These are phyloP conservation scores for Autographa gamma DNA, from an alignment of 2,888 invertebrate species.

Conservation along the genomic window DNA sequence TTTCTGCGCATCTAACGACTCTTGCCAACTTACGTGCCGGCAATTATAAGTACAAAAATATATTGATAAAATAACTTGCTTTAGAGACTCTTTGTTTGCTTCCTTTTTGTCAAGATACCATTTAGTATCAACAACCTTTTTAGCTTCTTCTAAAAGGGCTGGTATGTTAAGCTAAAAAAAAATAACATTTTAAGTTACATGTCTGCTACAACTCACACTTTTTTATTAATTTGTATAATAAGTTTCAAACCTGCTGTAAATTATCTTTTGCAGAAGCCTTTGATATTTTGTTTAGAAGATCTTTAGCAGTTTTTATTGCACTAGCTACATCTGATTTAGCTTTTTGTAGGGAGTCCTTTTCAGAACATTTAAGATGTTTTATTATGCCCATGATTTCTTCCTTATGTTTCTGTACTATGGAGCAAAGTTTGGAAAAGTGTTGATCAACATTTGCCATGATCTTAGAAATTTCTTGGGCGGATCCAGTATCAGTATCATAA, in stretches of 20 bases:
- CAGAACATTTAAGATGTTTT: constrained; percentile 68
- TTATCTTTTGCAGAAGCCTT: constrained; percentile 64
- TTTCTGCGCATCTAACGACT: too few species aligned
- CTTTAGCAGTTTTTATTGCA: constrained; percentile 71
- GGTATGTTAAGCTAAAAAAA: constrained; percentile 73
- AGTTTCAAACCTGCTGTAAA: constrained; percentile 69
- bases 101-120: constrained; percentile 79
- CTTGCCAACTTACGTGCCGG: too few species aligned
- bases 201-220: background rate
- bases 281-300: constrained; percentile 64
- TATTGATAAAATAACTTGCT: constrained; percentile 66
- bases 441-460: constrained; percentile 79
- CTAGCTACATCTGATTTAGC: constrained; percentile 71
- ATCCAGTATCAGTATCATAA: constrained; percentile 71
- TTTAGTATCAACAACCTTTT: constrained; percentile 68
- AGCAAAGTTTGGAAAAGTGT: constrained; percentile 86
- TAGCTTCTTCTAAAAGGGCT: constrained; percentile 73
- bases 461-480: constrained; percentile 67
- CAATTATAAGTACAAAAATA: too few species aligned
- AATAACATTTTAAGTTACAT: background rate
- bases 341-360: constrained; percentile 73
- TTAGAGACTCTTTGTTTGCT: constrained; percentile 65
- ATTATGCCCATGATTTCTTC: constrained; percentile 76
- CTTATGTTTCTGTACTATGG: constrained; percentile 87
- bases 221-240: background rate